Conservation (phyloP, 1,140 invertebrate genomes). For the Paralvinella palmiformis region DNA sequence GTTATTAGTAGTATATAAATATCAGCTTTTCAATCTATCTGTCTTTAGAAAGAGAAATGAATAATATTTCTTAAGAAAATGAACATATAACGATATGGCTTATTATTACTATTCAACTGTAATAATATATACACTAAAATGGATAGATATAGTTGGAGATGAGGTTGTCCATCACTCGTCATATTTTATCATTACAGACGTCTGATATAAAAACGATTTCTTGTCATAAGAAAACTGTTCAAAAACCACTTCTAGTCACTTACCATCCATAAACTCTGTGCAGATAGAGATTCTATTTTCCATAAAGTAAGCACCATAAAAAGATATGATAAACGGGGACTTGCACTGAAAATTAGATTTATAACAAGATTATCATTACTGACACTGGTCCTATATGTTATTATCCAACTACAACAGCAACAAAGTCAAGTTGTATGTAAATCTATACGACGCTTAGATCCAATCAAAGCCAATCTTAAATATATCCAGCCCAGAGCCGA, state of each 20-base stretch:
- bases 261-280: conserved; percentile 51
- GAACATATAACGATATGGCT: neutral
- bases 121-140: neutral
- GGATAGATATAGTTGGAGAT: neutral
- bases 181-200: neutral
- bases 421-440: too few relatives aligned
- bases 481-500: too few relatives aligned
- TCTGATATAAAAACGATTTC: neutral
- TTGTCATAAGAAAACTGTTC: conserved; percentile 43
- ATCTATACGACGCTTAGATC: neutral
- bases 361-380: too few relatives aligned
- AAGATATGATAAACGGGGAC: conserved; percentile 44
- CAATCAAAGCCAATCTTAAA: neutral
- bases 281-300: conserved; percentile 49
- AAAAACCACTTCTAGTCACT: conserved; percentile 44
- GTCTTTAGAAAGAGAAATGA: too few relatives aligned
- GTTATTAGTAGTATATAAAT: too few relatives aligned
- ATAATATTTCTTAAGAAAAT: too few relatives aligned
- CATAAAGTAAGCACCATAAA: conserved; percentile 46
- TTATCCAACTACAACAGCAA: too few relatives aligned
- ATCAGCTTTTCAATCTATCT: too few relatives aligned
- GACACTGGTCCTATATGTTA: too few relatives aligned
- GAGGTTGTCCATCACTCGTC: neutral
- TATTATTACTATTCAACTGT: neutral
- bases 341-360: conserved; percentile 41